Base-by-base conservation (phyloP, 2,113 vertebrate genomes). In the Scytalopus superciliaris region DNA sequence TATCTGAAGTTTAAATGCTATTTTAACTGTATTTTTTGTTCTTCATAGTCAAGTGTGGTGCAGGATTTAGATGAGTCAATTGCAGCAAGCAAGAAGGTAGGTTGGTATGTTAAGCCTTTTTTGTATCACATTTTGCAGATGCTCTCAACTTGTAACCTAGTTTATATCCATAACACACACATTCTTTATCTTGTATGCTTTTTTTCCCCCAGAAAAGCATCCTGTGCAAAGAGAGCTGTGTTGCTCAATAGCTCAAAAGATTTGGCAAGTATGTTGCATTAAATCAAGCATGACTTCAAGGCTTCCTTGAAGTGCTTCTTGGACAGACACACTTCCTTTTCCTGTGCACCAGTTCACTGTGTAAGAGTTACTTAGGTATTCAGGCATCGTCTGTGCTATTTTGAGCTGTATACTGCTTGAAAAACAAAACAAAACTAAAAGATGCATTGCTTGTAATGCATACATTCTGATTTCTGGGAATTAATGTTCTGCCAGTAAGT, bases 401-500 rank as follows among this genome's bases (percentile, higher is more conserved):
- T 96, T 94, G 81, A 87, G 81, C 87, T 39, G 37, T n/a, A 91
- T 49, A 50, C 44, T 89, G 3, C 69, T 78, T 66, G 67, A 81
- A 94, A 94, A 94, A 95, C 73, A 94, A 96, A 96, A 82, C 69
- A 86, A 91, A 90, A 88, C 40, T 3, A 80, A 84, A 90, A 90
- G 91, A 90, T 90, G 25, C 23, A 47, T 88, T 92, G 64, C 87
- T 90, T 94, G 60, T 84, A 96, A 84, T 60, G 66, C 88, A 95
- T 75, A 86, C 28, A 86, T 90, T 96, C 82, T 92, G 92, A 93
- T 90, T 88, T 93, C 76, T 95, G 83, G 56, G 92, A 96, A 92
- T 95, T 84, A 95, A 92, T 90, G 92, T 70, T 91, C 85, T 93
- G 59, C 75, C 73, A 92, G 82, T 97, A 96, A 96, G 73, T 96